Base-by-base conservation (phyloP, 2,113 vertebrate genomes). In the Psilopogon haemacephalus region DNA sequence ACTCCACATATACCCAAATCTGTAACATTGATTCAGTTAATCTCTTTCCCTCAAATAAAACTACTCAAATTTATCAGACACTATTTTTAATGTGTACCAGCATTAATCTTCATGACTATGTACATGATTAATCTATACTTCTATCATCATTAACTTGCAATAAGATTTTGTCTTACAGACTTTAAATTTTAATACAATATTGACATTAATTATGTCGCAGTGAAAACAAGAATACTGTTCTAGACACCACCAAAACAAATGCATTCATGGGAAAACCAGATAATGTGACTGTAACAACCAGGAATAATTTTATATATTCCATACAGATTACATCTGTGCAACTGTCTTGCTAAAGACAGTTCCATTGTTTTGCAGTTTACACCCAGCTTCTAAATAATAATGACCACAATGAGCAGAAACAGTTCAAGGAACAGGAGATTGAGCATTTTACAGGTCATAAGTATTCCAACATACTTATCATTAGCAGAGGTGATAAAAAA, bases 171-270 rank as follows among this genome's bases (percentile, higher is more conserved):
- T n/a, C 4, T 84, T 68, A 71, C 28, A 68, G 37, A 88, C 19
- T 93, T 79, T 38, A 77, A 8, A 58, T 75, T 92, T 92, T 76
- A 72, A 92, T 79, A 67, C 84, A 91, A 72, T 37, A 81, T 6
- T 81, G 54, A 86, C 78, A 86, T 88, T 23, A 88, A 68, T 40
- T 50, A 74, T 5, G 11, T 3, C 64, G 32, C 16, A 74, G 21
- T 71, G 62, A 84, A 93, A 91, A 74, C n/a, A 67, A 60, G 26
- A 73, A 3, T 6, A 26, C 7, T 40, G 26, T 30, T 81, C 9
- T 50, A 76, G 19, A 86, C 54, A 68, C 8, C 42, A 78, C 6
- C 24, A 54, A 82, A 88, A 62, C 28, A 69, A 84, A 85, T 38
- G 12, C 8, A 72, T 75, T 91, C 12, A 28, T 52, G 74, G 60